phyloP scores from a whole-genome alignment of 2,888 invertebrate genomes.

The Hofmannophila pseudospretella region DNA sequence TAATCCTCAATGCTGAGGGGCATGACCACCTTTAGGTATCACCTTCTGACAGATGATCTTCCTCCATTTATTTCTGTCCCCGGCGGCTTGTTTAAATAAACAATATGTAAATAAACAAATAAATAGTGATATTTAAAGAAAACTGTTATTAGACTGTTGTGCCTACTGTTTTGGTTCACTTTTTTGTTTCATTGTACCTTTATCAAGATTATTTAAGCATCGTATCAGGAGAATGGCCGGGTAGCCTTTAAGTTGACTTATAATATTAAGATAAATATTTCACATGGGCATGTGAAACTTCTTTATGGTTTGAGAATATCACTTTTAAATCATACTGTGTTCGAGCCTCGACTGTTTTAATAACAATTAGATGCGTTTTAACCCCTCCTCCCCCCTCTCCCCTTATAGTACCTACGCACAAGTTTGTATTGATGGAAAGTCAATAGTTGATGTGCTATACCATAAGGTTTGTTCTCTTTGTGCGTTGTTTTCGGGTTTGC shows the following conservation, averaged over 20 bases:
- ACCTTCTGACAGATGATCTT: too few species aligned
- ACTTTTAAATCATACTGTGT: conserved; percentile 71
- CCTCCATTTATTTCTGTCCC: too few species aligned
- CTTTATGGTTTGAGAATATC: conserved; percentile 75
- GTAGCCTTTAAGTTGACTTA: conserved; percentile 69
- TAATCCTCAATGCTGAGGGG: too few species aligned
- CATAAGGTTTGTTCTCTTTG: conserved; percentile 31
- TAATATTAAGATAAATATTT: conserved; percentile 78
- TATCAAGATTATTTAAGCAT: conserved; percentile 18
- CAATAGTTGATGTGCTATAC: conserved; percentile 38
- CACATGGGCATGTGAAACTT: conserved; percentile 73
- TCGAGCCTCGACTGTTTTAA: conserved; percentile 64
- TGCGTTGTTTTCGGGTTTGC: conserved; percentile 55
- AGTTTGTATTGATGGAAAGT: conserved; percentile 53
- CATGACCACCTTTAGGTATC: too few species aligned
- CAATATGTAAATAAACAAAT: too few species aligned
- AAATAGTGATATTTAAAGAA: too few species aligned
- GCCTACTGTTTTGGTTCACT: too few species aligned
- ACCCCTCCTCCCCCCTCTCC: too few species aligned
- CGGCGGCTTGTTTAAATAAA: too few species aligned
- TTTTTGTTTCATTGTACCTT: too few species aligned
- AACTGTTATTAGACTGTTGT: too few species aligned
- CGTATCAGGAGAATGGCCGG: conserved; percentile 10
- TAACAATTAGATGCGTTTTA: conserved; percentile 73
- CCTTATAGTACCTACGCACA: conserved; percentile 53